Conservation (phyloP, 2,888 invertebrate species). For the Synanthedon andrenaeformis region DNA sequence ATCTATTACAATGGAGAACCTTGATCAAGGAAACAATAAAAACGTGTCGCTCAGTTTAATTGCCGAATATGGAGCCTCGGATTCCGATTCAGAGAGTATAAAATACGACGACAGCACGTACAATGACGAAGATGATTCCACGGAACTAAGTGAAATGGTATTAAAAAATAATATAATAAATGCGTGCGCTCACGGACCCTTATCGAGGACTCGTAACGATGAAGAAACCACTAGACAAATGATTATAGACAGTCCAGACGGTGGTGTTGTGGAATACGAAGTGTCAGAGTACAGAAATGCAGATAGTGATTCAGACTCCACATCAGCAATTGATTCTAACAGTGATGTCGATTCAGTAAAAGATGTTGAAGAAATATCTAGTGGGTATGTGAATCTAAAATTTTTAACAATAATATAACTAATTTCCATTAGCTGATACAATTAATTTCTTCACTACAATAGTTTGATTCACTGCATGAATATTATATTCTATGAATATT, state of each 20-base stretch:
- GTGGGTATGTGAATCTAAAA: slow-evolving; percentile 30
- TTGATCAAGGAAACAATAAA: slow-evolving; percentile 51
- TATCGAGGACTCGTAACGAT: slow-evolving; percentile 36
- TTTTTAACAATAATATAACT: background rate
- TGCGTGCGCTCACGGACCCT: slow-evolving; percentile 60
- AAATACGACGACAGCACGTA: slow-evolving; percentile 32
- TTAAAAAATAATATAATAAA: slow-evolving; percentile 64
- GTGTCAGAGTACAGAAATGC: slow-evolving; percentile 55
- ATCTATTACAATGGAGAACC: slow-evolving; percentile 52
- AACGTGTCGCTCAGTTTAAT: slow-evolving; percentile 61
- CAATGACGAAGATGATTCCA: slow-evolving; percentile 48
- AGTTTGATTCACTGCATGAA: too few relatives aligned
- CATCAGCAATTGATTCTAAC: slow-evolving; percentile 44
- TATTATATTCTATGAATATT: too few relatives aligned
- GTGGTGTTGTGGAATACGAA: slow-evolving; percentile 55
- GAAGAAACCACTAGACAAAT: slow-evolving; percentile 48
- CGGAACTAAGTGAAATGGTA: slow-evolving; percentile 61
- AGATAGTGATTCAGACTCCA: slow-evolving; percentile 44
- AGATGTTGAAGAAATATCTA: slow-evolving; percentile 52
- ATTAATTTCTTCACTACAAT: too few relatives aligned
- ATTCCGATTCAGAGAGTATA: slow-evolving; percentile 52
- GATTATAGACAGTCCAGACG: slow-evolving; percentile 57
- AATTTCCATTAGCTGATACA: too few relatives aligned
- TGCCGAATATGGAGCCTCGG: slow-evolving; percentile 56
- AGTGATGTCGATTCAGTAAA: slow-evolving; percentile 59